Percentiles rank a stretch among this genome's conserved stretches.
Evolutionary conservation across 2,113 vertebrate species (phyloP).

Genomic region (Mesocricetus auratus): DNA sequence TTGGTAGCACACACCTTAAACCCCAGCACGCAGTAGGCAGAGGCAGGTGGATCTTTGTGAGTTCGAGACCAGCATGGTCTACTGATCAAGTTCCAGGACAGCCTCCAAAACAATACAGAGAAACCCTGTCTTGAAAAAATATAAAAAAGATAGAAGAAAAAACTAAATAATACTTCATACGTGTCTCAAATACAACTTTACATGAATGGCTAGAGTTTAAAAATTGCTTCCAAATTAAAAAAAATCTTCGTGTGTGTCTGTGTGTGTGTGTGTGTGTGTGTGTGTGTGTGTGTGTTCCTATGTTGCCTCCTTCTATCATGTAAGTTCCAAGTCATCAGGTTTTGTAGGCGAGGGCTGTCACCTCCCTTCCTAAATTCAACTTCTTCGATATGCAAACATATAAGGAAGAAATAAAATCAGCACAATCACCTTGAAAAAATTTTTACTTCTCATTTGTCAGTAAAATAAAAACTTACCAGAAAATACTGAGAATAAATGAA

Average conservation of each 20-base stretch:
- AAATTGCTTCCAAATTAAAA: background rate
- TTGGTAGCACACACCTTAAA: no score
- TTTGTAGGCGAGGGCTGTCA: background rate
- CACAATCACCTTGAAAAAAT: background rate
- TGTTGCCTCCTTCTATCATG: background rate
- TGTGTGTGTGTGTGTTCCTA: no score
- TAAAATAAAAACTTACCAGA: conserved; percentile 43
- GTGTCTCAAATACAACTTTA: conserved; percentile 52
- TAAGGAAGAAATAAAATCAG: conserved; percentile 30
- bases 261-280: no score
- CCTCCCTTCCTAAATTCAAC: conserved; percentile 53
- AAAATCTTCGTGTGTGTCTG: no score
- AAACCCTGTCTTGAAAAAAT: no score
- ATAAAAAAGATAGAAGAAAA: no score
- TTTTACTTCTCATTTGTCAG: conserved; percentile 20
- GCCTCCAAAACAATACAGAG: no score
- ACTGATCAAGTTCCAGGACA: no score
- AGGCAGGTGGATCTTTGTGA: no score
- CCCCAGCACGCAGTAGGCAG: no score
- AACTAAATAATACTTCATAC: conserved; percentile 36
- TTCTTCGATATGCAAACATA: conserved; percentile 27
- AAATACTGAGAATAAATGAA: conserved; percentile 47
- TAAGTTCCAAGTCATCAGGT: background rate
- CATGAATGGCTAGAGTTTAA: conserved; percentile 7
- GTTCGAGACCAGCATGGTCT: no score